Base-by-base conservation (phyloP, 2,888 invertebrate species). In the Cryptophagus acutangulus region DNA sequence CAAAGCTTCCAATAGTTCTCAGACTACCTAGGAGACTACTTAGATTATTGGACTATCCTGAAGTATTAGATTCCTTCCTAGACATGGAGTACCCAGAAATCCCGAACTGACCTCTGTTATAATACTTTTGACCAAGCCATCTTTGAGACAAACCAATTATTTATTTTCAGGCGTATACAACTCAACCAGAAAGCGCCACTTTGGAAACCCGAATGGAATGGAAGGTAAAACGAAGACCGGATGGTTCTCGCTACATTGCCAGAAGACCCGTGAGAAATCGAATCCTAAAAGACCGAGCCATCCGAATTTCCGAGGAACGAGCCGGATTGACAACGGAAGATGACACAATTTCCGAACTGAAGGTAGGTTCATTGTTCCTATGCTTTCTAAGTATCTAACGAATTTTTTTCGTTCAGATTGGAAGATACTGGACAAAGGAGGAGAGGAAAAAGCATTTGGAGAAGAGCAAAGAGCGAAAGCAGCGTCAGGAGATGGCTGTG, bases 221-320 rank as follows among this genome's bases (percentile, higher is more conserved):
- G 84, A 84, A 86, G 55, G 84, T 87, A 5, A 87, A 87, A 62
- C 72, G 82, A 16, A 71, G 86, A 18, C 78, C 84, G 2, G 87
- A 87, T 57, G 87, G 87, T 2, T 79, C 82, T 0, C 73, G 86
- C 30, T 87, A 87, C 61, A 84, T 87, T 49, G 82, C 86, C 0
- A 72, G 83, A 29, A 68, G 85, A 18, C 84, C 85, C 1, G 76
- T 82, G 1, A 72, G 83, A 33, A 82, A 75, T 62, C 73, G 79
- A 40, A 69, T 84, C 14, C 67, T 84, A 34, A 77, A 80, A 51
- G 82, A 84, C 53, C 69, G 84, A 29, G 83, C 82, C 2, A 71
- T 79, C 41, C 77, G 78, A 55, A 74, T 84, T 44, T 75, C 74
- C 17, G 79, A 81, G 53, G 82, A 86, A 59, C 70, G 85, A 10